Conservation (phyloP, 2,888 invertebrate genomes). For the Pyrocoelia pectoralis region DNA sequence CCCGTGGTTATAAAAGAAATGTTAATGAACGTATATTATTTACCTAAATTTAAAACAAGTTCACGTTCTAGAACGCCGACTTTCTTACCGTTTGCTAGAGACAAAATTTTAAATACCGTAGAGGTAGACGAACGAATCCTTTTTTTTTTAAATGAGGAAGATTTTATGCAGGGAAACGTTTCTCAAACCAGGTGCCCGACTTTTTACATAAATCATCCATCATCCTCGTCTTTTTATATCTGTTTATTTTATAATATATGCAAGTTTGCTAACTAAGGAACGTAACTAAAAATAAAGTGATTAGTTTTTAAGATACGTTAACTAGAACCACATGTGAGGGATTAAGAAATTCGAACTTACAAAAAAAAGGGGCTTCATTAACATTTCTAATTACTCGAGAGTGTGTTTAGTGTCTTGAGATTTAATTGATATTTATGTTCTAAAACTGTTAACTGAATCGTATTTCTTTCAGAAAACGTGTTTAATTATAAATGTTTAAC, state of each 20-base stretch:
- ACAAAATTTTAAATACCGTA: neutral
- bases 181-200: constrained; percentile 21
- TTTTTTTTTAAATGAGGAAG: constrained; percentile 16
- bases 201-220: constrained; percentile 10
- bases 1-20: neutral
- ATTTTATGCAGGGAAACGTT: constrained; percentile 30
- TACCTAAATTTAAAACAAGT: constrained; percentile 9
- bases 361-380: constrained; percentile 3
- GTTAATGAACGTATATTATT: constrained; percentile 7
- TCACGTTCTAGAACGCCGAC: constrained; percentile 5
- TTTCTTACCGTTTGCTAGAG: neutral
- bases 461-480: constrained; percentile 14
- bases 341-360: constrained; percentile 5
- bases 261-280: neutral
- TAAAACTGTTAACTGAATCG: constrained; percentile 18
- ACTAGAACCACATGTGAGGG: constrained; percentile 31
- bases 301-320: constrained; percentile 14
- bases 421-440: constrained; percentile 19
- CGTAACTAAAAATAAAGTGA: constrained; percentile 27
- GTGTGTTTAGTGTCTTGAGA: constrained; percentile 13
- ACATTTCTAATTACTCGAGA: constrained; percentile 8
- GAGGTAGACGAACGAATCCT: constrained; percentile 11
- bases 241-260: neutral
- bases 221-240: neutral
- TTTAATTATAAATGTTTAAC: constrained; percentile 9